Evolutionary conservation across 1,140 invertebrate genomes (phyloP).

Genomic region (Aphelinus certus): DNA sequence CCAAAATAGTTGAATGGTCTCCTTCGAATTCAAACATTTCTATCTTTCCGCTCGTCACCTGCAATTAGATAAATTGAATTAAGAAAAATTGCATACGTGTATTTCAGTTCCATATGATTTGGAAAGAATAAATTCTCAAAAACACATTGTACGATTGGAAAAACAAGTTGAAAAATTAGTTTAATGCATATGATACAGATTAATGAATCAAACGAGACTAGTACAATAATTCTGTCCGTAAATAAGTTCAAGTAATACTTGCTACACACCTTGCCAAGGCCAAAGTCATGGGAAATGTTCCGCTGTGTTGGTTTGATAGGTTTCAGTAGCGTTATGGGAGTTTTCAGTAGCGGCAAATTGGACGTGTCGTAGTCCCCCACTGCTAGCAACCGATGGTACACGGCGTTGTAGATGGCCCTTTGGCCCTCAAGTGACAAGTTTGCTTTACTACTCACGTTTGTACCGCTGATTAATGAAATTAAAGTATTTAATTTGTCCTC

Average conservation of each 20-base stretch:
- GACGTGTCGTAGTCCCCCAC: slow-evolving; percentile 64
- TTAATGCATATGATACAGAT: no score
- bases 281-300: slow-evolving; percentile 72
- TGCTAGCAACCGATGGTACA: slow-evolving; percentile 69
- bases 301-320: slow-evolving; percentile 67
- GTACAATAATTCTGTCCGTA: no score
- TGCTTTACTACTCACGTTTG: slow-evolving; percentile 4
- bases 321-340: slow-evolving; percentile 71
- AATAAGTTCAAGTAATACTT: no score
- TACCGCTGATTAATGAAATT: not conserved
- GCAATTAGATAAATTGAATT: slow-evolving; percentile 15
- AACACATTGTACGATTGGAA: no score
- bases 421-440: slow-evolving; percentile 57
- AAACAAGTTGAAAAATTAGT: no score
- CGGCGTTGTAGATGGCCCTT: slow-evolving; percentile 57
- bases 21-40: slow-evolving; percentile 60
- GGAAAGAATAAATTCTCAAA: no score
- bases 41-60: slow-evolving; percentile 54
- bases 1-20: slow-evolving; percentile 75
- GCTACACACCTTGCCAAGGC: slow-evolving; percentile 60
- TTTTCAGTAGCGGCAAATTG: slow-evolving; percentile 60
- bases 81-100: no score
- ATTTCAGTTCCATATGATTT: no score
- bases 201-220: slow-evolving; percentile 8
- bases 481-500: slow-evolving; percentile 56